Conservation (phyloP, 2,113 vertebrate species). For the Nothoprocta pentlandii region DNA sequence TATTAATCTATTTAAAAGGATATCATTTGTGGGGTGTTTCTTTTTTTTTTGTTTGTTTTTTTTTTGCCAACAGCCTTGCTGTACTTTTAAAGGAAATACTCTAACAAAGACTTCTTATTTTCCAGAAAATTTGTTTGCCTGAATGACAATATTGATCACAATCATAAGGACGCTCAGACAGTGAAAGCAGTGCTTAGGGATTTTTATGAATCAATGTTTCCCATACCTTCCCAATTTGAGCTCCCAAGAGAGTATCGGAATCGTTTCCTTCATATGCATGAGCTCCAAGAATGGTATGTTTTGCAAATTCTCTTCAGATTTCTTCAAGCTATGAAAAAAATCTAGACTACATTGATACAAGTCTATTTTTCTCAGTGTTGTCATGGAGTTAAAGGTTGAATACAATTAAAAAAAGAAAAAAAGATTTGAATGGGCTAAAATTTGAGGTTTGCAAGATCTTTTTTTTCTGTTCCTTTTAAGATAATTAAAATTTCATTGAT, state of each 20-base stretch:
- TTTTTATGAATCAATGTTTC: constrained; percentile 99
- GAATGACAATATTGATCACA: constrained; percentile 98
- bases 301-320: background rate
- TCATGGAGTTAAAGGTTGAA: background rate
- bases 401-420: rapidly evolving
- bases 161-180: constrained; percentile 93
- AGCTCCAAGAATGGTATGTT: constrained; percentile 93
- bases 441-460: background rate
- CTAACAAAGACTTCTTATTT: constrained; percentile 13
- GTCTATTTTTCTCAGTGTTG: background rate
- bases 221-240: constrained; percentile 94
- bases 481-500: background rate
- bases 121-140: constrained; percentile 97
- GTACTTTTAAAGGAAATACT: background rate
- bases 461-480: background rate
- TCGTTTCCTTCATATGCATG: constrained; percentile 94
- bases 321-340: background rate
- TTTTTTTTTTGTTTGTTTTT: background rate
- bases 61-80: background rate
- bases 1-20: background rate
- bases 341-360: background rate
- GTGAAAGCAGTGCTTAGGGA: constrained; percentile 97
- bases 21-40: background rate
- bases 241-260: constrained; percentile 96
- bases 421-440: too few relatives aligned